A percentile compares a stretch with the other conserved stretches of the same genome.
phyloP scores from a whole-genome alignment of 2,113 vertebrate genomes.

The Nansenia antarctica region DNA sequence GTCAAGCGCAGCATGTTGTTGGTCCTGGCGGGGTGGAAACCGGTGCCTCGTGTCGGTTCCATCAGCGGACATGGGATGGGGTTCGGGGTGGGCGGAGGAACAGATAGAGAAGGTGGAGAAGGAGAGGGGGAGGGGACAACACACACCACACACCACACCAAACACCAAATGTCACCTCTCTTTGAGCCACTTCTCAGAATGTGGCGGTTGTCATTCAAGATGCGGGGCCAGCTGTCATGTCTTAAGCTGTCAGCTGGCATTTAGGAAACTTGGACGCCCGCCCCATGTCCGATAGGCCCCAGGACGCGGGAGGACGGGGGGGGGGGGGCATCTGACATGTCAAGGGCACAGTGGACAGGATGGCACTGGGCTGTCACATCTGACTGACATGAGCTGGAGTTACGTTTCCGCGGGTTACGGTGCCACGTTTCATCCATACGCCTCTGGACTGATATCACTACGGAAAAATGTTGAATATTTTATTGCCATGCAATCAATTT shows the following conservation, averaged over 20 bases:
- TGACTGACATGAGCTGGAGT: background rate
- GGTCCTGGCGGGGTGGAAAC: slow-evolving; percentile 59
- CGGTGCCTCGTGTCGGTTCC: slow-evolving; percentile 46
- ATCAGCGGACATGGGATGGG: slow-evolving; percentile 48
- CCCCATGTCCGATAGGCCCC: slow-evolving; percentile 28
- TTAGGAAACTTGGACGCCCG: slow-evolving; percentile 56
- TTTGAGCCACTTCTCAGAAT: slow-evolving; percentile 60
- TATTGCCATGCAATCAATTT: too few relatives aligned
- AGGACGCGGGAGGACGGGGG: slow-evolving; percentile 41
- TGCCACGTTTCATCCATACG: too few relatives aligned
- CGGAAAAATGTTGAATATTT: too few relatives aligned
- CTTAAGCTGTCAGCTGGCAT: slow-evolving; percentile 61
- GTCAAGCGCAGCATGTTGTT: slow-evolving; percentile 74
- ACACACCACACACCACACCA: too few relatives aligned
- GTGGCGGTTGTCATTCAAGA: slow-evolving; percentile 59
- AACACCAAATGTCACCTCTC: slow-evolving; percentile 71
- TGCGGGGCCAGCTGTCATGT: slow-evolving; percentile 65
- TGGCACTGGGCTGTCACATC: slow-evolving; percentile 4
- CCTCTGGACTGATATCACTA: too few relatives aligned
- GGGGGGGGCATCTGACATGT: slow-evolving; percentile 28
- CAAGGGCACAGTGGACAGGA: slow-evolving; percentile 39
- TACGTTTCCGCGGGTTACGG: too few relatives aligned
- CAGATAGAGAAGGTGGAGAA: slow-evolving; percentile 22
- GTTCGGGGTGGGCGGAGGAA: slow-evolving; percentile 29
- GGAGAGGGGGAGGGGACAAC: slow-evolving; percentile 53